Base-by-base conservation (phyloP, 2,888 invertebrate species). In the Scelioninae gen. 2 region DNA sequence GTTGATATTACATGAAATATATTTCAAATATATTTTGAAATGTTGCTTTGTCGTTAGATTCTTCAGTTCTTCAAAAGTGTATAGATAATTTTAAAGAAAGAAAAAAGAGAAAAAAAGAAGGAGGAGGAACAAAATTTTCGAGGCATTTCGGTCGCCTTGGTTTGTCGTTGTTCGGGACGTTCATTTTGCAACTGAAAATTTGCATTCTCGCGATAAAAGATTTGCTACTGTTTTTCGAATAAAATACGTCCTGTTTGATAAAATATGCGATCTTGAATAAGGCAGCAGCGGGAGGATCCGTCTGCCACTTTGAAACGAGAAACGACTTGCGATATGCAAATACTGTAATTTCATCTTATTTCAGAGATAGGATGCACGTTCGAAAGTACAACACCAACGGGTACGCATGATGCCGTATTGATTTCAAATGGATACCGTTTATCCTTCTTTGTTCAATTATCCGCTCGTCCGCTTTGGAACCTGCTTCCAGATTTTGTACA, bases 301-400 rank as follows among this genome's bases (percentile, higher is more conserved):
- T n/a, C n/a, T 43, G 25, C 16, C 41, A 61, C 25, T n/a, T 25
- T 19, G 25, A 48, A 43, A 52, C 52, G 39, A 28, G 13, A 33
- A 63, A 33, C 33, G 52, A 41, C 7, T 28, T 15, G 41, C 43
- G 57, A 64, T 71, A 71, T 71, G 70, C 64, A 71, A 71, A 71
- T 64, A 43, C 50, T 28, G 52, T 64, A 71, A 58, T 63, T 71
- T 71, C 57, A 71, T 70, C 70, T 33, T 61, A 57, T 39, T 50
- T 46, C 31, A 35, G 35, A 70, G 55, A 61, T 61, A 60, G 58
- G 61, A 55, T 28, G 46, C 43, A 43, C 22, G 39, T 53, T 68
- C 28, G 10, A 37, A 37, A 48, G 25, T 22, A 48, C 35, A 58
- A 45, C 31, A 33, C n/a, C 11, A 9, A 6, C 9, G 31, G 31